phyloP scores from a whole-genome alignment of 2,113 vertebrate species.

The Notothenia coriiceps region DNA sequence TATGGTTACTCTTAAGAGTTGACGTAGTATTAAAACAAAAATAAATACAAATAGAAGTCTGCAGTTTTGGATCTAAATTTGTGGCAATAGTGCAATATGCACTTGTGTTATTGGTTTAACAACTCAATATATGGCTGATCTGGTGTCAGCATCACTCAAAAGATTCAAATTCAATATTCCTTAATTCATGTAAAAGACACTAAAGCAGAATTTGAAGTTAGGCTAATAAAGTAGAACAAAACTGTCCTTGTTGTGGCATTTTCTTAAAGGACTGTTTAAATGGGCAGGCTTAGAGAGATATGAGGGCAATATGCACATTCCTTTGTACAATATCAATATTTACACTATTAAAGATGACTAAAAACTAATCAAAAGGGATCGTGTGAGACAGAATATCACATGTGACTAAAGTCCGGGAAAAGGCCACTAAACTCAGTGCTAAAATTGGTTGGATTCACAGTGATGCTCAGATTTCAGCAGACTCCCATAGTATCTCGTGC shows the following conservation, averaged over 20 bases:
- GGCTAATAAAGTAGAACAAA: no score
- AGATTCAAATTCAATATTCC: not conserved
- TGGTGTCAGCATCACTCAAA: constrained; percentile 26
- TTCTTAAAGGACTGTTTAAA: not conserved
- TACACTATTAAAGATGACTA: not conserved
- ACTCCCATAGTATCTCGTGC: constrained; percentile 13
- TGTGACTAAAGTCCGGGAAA: no score
- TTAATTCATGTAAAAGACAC: not conserved
- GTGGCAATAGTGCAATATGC: constrained; percentile 11
- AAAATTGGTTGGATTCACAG: not conserved
- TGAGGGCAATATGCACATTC: not conserved
- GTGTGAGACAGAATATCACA: no score
- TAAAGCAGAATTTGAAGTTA: not conserved
- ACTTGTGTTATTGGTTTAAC: constrained; percentile 36
- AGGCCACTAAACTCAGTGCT: not conserved
- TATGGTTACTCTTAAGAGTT: not conserved
- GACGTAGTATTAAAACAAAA: not conserved
- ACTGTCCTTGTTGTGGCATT: not conserved
- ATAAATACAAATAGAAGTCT: no score
- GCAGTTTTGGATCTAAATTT: no score
- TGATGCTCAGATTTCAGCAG: not conserved
- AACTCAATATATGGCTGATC: constrained; percentile 27
- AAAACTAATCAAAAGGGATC: constrained; percentile 20
- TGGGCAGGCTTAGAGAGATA: not conserved
- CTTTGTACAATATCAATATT: not conserved